Conservation (phyloP, 1,140 invertebrate genomes). For the Ganaspis sp. region DNA sequence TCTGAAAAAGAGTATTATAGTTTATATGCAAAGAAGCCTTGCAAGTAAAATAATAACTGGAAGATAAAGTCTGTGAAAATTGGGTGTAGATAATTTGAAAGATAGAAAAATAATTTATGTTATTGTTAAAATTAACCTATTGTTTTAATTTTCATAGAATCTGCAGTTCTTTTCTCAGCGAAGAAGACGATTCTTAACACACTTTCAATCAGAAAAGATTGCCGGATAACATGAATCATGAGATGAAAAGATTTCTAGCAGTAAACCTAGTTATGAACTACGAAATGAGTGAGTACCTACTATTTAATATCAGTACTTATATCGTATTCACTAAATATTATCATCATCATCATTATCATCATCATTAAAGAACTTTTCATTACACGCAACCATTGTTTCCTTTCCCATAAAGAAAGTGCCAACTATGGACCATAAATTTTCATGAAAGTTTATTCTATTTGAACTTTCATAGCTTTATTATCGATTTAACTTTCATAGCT, state of each 20-base stretch:
- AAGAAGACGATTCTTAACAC: neutral
- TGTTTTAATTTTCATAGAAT: neutral
- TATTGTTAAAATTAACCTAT: neutral
- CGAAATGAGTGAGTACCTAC: neutral
- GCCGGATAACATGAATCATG: neutral
- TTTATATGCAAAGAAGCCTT: neutral
- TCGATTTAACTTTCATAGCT: too few species aligned
- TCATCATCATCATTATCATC: neutral
- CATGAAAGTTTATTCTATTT: neutral
- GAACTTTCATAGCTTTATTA: too few species aligned
- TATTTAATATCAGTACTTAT: neutral
- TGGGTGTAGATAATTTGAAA: neutral
- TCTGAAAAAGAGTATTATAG: too few species aligned
- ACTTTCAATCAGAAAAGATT: neutral
- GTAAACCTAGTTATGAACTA: neutral
- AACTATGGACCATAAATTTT: neutral
- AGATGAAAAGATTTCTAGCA: neutral
- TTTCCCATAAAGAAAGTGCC: neutral
- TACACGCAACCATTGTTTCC: neutral
- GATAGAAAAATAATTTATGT: neutral
- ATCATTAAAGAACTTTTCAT: constrained; percentile 2
- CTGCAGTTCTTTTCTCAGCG: neutral
- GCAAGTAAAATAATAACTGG: neutral
- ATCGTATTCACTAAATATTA: neutral
- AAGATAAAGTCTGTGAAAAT: neutral